Percentiles rank a stretch among this genome's conserved stretches.
These are phyloP conservation scores for Sinocyclocheilus rhinocerous DNA, from an alignment of 2,113 vertebrate genomes.

Conservation along the genomic window DNA sequence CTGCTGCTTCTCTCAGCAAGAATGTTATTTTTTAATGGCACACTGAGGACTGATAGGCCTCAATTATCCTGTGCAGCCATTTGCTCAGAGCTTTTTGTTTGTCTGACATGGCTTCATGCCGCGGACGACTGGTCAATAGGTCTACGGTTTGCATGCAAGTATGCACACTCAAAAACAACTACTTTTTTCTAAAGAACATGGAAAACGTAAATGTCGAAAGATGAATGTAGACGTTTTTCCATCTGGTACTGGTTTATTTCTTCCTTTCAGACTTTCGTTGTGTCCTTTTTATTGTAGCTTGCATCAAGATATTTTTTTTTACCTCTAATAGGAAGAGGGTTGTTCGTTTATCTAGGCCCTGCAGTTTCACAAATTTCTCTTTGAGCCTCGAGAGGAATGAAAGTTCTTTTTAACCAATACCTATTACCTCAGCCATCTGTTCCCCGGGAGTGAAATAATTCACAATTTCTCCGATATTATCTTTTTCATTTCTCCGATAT, in stretches of 20 bases:
- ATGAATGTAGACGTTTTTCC: not conserved
- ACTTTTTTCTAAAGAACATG: not conserved
- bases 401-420: conserved; percentile 12
- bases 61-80: conserved; percentile 3
- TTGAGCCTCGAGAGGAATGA: conserved; percentile 14
- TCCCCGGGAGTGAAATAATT: conserved; percentile 8
- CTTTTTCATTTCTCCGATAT: conserved; percentile 20
- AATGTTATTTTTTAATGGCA: conserved; percentile 26
- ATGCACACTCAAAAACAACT: not conserved
- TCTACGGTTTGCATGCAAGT: not conserved
- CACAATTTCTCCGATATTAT: conserved; percentile 19
- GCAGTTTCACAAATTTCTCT: conserved; percentile 18
- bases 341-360: not conserved
- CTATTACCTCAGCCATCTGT: conserved; percentile 26
- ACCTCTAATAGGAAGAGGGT: not conserved
- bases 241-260: not conserved
- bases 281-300: not conserved
- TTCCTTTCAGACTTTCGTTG: not conserved
- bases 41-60: conserved; percentile 20
- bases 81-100: conserved; percentile 9
- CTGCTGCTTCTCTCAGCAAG: not conserved
- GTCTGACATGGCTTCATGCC: not conserved
- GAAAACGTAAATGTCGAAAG: not conserved
- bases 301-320: not conserved
- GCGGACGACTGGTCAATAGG: not conserved